Percentiles rank a stretch among this genome's conserved stretches.
These are phyloP conservation scores for Eurystomus glaucurus DNA, from an alignment of 2,797 vertebrate genomes.

Conservation along the genomic window DNA sequence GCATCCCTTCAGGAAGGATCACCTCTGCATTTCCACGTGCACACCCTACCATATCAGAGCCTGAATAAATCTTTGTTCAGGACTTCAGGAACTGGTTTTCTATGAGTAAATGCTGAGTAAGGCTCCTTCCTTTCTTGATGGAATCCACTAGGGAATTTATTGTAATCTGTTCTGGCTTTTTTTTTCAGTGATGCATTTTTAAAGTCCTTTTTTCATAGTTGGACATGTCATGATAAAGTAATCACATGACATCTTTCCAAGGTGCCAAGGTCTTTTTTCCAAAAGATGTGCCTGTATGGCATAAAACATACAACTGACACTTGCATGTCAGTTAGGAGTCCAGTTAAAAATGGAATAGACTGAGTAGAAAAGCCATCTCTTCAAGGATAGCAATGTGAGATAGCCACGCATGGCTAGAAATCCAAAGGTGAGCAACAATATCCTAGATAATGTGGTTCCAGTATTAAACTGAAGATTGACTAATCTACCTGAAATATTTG, in stretches of 20 bases:
- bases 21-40: background rate
- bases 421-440: background rate
- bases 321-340: background rate
- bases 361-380: background rate
- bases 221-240: background rate
- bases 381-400: background rate
- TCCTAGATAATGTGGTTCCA: background rate
- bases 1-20: background rate
- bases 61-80: background rate
- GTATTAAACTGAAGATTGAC: background rate
- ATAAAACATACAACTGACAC: background rate
- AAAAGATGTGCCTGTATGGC: background rate
- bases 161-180: background rate
- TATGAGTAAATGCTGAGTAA: background rate
- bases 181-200: background rate
- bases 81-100: background rate
- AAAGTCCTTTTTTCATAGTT: background rate
- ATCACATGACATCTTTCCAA: background rate
- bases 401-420: background rate
- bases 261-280: background rate
- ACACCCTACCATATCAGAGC: background rate
- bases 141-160: constrained; percentile 18
- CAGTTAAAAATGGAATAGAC: background rate
- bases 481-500: background rate
- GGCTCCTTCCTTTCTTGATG: background rate